Conservation (phyloP, 2,888 invertebrate species). For the Coenonympha arcania region DNA sequence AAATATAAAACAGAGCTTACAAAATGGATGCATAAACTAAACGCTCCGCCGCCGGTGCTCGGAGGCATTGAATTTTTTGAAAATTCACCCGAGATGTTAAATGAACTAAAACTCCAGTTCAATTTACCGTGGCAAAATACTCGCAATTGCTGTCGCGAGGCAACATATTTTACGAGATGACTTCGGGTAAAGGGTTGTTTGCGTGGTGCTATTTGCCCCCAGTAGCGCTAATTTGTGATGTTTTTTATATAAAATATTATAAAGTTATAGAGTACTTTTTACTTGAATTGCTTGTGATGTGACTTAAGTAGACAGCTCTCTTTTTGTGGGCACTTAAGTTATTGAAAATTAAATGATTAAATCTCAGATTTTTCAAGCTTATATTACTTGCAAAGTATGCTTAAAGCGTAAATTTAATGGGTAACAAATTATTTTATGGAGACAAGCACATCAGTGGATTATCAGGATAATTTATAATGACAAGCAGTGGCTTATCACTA, state of each 20-base stretch:
- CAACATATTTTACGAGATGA: conserved; percentile 30
- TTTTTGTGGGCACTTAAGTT: too few species aligned
- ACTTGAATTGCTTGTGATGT: not conserved
- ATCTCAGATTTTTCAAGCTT: too few species aligned
- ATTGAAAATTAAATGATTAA: too few species aligned
- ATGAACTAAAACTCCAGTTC: conserved; percentile 28
- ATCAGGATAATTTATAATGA: too few species aligned
- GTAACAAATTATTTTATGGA: too few species aligned
- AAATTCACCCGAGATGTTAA: conserved; percentile 20
- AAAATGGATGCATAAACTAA: conserved; percentile 13
- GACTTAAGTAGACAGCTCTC: not conserved
- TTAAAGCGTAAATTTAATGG: too few species aligned
- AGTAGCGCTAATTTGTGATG: conserved; percentile 18
- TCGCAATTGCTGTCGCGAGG: conserved; percentile 25
- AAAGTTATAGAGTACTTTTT: not conserved
- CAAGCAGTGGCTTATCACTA: too few species aligned
- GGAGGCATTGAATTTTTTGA: conserved; percentile 16
- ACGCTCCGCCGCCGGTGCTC: conserved; percentile 3
- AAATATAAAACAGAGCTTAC: conserved; percentile 4
- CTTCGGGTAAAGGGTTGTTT: conserved; percentile 32
- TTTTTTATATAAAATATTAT: not conserved
- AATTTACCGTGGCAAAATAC: conserved; percentile 26
- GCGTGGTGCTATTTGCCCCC: conserved; percentile 26
- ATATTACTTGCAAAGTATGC: too few species aligned
- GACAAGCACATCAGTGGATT: too few species aligned